Base-by-base conservation (phyloP, 1,140 invertebrate species). In the Atta texana region DNA sequence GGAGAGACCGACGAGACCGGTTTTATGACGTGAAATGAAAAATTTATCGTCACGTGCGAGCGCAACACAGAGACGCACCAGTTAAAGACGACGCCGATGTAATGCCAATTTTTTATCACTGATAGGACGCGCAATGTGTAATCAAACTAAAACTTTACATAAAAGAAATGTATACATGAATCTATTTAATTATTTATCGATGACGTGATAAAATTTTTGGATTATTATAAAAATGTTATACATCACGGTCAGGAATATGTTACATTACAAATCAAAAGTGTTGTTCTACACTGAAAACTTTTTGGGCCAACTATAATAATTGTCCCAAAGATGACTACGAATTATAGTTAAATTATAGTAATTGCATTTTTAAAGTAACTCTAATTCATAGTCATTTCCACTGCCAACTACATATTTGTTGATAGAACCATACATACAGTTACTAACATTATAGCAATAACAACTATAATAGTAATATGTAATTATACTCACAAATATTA, bases 31-130 rank as follows among this genome's bases (percentile, higher is more conserved):
- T 21, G 18, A 18, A 61, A 21, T 55, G 63, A 63, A 39, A 88
- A 81, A 89, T 88, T 85, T 88, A 88, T 85, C 12, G 12, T 24
- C 18, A 39, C 34, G 34, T 39, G 6, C 6, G 18, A 3, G 14
- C 49, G 14, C 14, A 16, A 14, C 21, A 31, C 39, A 21, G 57
- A 12, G 2, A n/a, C 8, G 51, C 64, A 64, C 28, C 10, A 44
- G n/a, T 14, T 69, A 34, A 55, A 71, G 55, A 63, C 12, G 31
- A 49, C 18, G n/a, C 14, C 49, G 39, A n/a, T 71, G 28, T 49
- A 55, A 44, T 16, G n/a, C 6, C 34, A 16, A 66, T 85, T 39
- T 71, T 69, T 44, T 28, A 55, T 64, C 7, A 53, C 51, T 81
- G 34, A 39, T 44, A 8, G 39, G 39, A 44, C 53, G 18, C 3